Conservation (phyloP, 2,113 vertebrate species). For the Orthochromis indermauri region DNA sequence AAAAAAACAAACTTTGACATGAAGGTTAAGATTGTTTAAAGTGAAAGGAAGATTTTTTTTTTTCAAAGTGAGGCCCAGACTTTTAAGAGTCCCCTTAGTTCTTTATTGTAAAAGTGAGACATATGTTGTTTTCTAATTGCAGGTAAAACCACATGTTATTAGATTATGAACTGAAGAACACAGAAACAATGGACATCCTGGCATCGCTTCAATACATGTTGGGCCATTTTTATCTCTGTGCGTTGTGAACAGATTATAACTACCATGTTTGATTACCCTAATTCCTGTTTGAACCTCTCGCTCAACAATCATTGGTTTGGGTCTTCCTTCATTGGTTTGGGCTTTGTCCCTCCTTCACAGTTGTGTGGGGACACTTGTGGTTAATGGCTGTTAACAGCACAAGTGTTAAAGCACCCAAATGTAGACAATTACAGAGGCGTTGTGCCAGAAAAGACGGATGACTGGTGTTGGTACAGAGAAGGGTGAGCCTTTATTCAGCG, state of each 20-base stretch:
- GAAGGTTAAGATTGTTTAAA: neutral
- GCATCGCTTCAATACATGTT: neutral
- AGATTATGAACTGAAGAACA: neutral
- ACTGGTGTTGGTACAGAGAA: constrained; percentile 69
- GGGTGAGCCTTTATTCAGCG: constrained; percentile 73
- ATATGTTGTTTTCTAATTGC: neutral
- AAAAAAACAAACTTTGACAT: neutral
- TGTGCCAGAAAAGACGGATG: constrained; percentile 76
- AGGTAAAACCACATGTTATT: neutral
- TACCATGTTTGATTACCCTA: constrained; percentile 66
- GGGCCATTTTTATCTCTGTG: constrained; percentile 70
- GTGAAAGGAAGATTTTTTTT: neutral
- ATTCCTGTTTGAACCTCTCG: constrained; percentile 49
- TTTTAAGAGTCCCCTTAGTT: neutral
- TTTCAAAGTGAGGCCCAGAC: neutral
- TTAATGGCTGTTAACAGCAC: constrained; percentile 88
- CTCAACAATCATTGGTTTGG: neutral
- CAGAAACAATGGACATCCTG: neutral
- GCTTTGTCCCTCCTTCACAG: constrained; percentile 83
- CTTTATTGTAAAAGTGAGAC: neutral
- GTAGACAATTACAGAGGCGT: constrained; percentile 83
- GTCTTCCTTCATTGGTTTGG: neutral
- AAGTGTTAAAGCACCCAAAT: constrained; percentile 77
- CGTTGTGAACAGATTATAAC: constrained; percentile 66
- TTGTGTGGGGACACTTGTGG: constrained; percentile 82